phyloP scores from a whole-genome alignment of 2,797 vertebrate genomes.

The Tokudaia muenninki region DNA sequence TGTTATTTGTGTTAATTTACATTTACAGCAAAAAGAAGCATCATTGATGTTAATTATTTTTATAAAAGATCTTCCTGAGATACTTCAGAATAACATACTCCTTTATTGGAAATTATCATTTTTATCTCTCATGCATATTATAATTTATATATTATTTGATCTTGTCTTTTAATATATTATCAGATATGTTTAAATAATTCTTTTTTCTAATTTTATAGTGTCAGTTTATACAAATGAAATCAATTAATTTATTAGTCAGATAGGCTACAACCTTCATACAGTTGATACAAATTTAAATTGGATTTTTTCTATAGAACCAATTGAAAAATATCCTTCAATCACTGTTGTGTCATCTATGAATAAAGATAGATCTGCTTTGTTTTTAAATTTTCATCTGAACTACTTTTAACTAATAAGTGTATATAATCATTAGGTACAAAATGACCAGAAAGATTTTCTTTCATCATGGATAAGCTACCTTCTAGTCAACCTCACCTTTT shows the following conservation, averaged over 20 bases:
- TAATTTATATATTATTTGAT: background rate
- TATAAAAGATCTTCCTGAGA: background rate
- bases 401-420: background rate
- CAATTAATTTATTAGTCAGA: background rate
- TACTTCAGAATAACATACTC: background rate
- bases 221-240: background rate
- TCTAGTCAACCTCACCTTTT: background rate
- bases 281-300: background rate
- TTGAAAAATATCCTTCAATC: background rate
- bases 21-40: background rate
- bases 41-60: background rate
- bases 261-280: background rate
- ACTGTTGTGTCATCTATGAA: background rate
- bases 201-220: background rate
- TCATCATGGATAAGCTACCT: background rate
- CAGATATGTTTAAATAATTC: background rate
- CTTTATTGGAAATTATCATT: background rate
- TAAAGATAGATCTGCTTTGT: background rate
- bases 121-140: background rate
- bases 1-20: background rate
- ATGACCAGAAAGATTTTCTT: background rate
- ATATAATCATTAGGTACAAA: background rate
- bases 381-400: background rate
- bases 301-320: background rate
- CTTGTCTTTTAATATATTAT: background rate